Percentiles rank a stretch among this genome's conserved stretches.
Evolutionary conservation across 2,797 vertebrate genomes (phyloP).

Genomic region (Acropternis orthonyx): DNA sequence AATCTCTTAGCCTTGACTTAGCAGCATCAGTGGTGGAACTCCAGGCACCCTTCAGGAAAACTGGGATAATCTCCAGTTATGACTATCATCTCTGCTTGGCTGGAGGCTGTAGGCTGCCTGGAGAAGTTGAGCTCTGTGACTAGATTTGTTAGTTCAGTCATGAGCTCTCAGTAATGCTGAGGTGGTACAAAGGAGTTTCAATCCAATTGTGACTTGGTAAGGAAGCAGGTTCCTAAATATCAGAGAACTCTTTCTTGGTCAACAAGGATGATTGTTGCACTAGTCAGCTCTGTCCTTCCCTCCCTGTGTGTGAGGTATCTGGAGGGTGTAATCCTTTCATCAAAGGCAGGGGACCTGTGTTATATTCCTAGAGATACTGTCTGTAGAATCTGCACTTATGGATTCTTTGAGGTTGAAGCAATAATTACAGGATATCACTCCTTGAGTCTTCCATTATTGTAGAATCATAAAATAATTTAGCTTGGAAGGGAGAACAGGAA

Average conservation of each 20-base stretch:
- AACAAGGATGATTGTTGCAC: not conserved
- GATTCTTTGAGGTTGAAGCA: not conserved
- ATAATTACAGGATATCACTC: not conserved
- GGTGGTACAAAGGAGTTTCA: not conserved
- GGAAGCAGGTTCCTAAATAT: not conserved
- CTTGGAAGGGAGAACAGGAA: not conserved
- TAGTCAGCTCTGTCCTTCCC: not conserved
- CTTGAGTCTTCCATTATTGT: not conserved
- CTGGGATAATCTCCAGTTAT: not conserved
- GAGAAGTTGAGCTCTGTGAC: not conserved
- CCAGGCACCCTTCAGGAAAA: not conserved
- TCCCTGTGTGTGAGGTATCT: not conserved
- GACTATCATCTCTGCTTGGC: not conserved
- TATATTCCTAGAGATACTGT: not conserved
- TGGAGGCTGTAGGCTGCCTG: not conserved
- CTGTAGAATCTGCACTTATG: not conserved
- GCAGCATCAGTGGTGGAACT: not conserved
- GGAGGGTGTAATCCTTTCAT: not conserved
- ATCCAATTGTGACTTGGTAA: not conserved
- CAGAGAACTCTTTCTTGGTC: not conserved
- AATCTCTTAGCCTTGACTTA: not conserved
- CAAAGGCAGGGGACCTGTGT: not conserved
- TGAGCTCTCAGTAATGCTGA: not conserved
- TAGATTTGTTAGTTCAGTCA: not conserved
- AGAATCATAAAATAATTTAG: not conserved